phyloP scores from a whole-genome alignment of 2,113 vertebrate genomes.

The Seriola aureovittata region DNA sequence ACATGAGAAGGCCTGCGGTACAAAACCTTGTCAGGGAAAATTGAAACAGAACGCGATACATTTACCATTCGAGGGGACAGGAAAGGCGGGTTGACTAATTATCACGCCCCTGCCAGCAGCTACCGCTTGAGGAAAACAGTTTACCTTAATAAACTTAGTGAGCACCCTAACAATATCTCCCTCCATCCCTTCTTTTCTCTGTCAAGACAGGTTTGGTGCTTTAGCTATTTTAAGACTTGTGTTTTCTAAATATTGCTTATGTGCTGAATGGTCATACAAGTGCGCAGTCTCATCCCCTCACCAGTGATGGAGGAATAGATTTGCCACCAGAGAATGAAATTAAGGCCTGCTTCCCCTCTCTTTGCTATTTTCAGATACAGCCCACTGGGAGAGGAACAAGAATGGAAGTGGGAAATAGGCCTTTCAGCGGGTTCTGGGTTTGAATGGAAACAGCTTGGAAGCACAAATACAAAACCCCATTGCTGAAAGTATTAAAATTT shows the following conservation, averaged over 20 bases:
- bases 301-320: constrained; percentile 50
- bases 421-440: constrained; percentile 39
- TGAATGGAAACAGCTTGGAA: constrained; percentile 46
- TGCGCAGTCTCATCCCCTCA: constrained; percentile 32
- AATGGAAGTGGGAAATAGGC: constrained; percentile 63
- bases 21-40: constrained; percentile 74
- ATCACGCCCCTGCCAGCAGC: constrained; percentile 22
- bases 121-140: constrained; percentile 32
- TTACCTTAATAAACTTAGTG: constrained; percentile 53
- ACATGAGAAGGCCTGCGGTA: constrained; percentile 60
- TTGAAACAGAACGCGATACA: constrained; percentile 52
- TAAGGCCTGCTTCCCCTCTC: constrained; percentile 62
- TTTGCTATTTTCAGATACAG: constrained; percentile 74
- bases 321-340: constrained; percentile 59
- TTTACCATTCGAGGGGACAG: constrained; percentile 44
- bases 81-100: constrained; percentile 46
- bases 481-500: constrained; percentile 26
- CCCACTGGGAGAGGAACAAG: constrained; percentile 60
- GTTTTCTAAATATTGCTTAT: constrained; percentile 18
- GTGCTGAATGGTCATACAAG: constrained; percentile 19
- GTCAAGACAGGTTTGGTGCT: neutral
- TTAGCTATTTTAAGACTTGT: constrained; percentile 22
- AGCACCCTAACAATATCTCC: constrained; percentile 11
- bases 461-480: neutral
- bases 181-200: constrained; percentile 8